Evolutionary conservation across 2,113 vertebrate genomes (phyloP), one percentile per base, ranked within the genome.

Genomic region (Abramis brama): DNA sequence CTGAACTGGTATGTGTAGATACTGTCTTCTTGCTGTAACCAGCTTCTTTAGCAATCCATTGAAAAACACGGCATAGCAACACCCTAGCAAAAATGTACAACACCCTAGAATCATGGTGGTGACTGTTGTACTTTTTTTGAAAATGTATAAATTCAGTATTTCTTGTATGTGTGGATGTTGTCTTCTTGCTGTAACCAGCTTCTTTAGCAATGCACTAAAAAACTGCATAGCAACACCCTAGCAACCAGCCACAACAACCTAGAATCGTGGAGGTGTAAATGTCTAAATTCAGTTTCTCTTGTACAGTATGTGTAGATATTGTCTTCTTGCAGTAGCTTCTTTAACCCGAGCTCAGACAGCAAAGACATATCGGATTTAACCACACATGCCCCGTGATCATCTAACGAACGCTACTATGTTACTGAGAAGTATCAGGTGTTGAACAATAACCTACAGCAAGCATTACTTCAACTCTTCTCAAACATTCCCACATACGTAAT

Each of bases 371-470:
- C 66, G 8, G 27, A 45, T 80, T 47, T 8, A 83, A 88, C 50
- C 36, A 21, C 73, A 85, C 62, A 19, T 25, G 66, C 82, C 79
- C 73, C 8, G 27, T 83, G 77, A 59, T 45, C 75, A 23, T 36
- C 27, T 75, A 25, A 62, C 2, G 36, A 30, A 55, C 80, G 2
- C 66, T 13, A 33, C 64, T 73, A 1, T 71, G 30, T 83, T 59
- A 83, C 47, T 59, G 47, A 83, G 66, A 21, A 59, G 81, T 71
- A 59, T 83, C 33, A 7, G 23, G 33, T 83, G 81, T 57, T 25
- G 33, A 73, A 57, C 68, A n/a, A 60, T 64, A 86, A 74, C 30
- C 82, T 64, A 68, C 21, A 68, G 45, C 27, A 45, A 79, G 25
- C 50, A 27, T 30, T 83, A 52, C 47, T 43, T 23, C 50, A 82